Evolutionary conservation across 2,797 vertebrate genomes (phyloP).

Genomic region (Spheniscus humboldti): DNA sequence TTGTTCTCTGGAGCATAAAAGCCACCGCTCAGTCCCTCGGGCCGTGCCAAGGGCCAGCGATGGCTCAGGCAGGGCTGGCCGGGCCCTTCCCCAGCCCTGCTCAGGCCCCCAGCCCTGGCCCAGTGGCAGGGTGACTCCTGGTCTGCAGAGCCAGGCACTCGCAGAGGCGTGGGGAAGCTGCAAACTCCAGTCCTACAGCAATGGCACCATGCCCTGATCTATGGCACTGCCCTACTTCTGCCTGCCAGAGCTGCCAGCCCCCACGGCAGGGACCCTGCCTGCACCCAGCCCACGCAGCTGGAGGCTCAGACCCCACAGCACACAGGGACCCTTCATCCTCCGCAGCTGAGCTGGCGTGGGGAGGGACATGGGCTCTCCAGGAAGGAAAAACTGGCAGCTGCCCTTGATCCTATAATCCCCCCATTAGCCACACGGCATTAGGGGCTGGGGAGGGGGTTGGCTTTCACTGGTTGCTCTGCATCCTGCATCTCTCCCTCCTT

Average conservation of each 20-base stretch:
- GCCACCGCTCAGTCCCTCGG: accelerated
- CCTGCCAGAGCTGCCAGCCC: background rate
- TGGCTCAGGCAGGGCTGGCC: background rate
- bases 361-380: background rate
- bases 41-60: accelerated
- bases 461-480: conserved; percentile 5
- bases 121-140: background rate
- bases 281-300: accelerated
- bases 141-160: background rate
- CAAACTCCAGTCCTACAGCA: background rate
- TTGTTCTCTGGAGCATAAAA: background rate
- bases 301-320: background rate
- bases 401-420: conserved; percentile 43
- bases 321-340: background rate
- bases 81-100: background rate
- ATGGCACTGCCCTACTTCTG: background rate
- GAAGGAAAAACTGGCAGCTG: background rate
- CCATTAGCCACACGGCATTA: background rate
- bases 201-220: background rate
- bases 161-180: background rate
- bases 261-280: background rate
- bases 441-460: background rate
- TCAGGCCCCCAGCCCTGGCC: background rate
- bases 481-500: background rate
- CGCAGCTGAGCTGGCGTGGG: background rate